Conservation (phyloP, 1,140 invertebrate species). For the Tetramorium parvispinum region DNA sequence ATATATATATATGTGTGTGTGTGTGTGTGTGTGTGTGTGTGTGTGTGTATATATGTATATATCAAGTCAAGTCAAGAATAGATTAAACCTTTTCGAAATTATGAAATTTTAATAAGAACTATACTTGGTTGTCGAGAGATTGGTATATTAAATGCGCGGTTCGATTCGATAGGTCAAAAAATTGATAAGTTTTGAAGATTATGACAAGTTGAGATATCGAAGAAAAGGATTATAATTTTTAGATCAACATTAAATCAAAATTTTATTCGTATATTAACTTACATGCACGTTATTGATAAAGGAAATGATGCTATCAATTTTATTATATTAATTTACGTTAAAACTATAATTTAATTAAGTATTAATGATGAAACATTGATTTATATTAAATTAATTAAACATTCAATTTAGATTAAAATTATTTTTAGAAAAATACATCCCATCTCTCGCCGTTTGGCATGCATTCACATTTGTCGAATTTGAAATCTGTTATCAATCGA, state of each 20-base stretch:
- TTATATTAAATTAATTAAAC: not conserved
- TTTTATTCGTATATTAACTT: not conserved
- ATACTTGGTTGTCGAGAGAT: not conserved
- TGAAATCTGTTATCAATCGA: not conserved
- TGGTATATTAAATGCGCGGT: not conserved
- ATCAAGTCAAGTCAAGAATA: too few relatives aligned
- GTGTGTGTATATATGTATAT: too few relatives aligned
- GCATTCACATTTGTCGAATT: not conserved
- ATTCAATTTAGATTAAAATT: not conserved
- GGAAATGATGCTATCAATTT: not conserved
- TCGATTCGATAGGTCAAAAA: not conserved
- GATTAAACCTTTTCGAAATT: not conserved
- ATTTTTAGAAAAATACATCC: not conserved
- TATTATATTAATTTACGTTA: not conserved
- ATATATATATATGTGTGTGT: too few relatives aligned
- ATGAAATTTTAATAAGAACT: not conserved
- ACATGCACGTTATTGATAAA: not conserved
- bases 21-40: too few relatives aligned
- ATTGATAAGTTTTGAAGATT: not conserved
- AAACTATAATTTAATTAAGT: not conserved
- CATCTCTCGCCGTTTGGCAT: not conserved
- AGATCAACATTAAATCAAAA: not conserved
- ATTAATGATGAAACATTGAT: not conserved
- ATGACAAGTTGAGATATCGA: not conserved
- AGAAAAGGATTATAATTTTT: not conserved